Evolutionary conservation across 2,888 invertebrate genomes (phyloP), one percentile per base, ranked within the genome.

Genomic region (Trilocha varians): DNA sequence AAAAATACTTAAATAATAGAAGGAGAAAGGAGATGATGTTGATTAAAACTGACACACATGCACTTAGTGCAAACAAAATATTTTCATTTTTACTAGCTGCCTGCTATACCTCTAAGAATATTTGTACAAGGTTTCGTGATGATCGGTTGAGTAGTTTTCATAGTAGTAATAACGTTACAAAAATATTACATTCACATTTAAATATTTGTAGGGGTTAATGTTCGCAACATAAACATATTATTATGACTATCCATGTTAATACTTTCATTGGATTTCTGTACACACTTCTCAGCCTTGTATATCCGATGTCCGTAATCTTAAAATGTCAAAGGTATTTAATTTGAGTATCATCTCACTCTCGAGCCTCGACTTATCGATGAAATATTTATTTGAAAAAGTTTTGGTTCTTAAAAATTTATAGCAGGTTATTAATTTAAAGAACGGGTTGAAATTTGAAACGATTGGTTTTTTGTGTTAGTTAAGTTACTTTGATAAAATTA

Each of bases 241-340:
- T 25, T 25, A 2, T 16, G 33, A 44, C 2, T 45, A 51, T 78
- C 82, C 69, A 67, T 37, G 57, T 15, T 51, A 69, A 51, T n/a
- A 52, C 68, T 72, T 65, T 65, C 69, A 15, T 44, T 55, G 60
- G 68, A 61, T 72, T 74, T 78, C 72, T 67, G 63, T 50, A 55
- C 55, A 55, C 65, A 70, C 65, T 67, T 70, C 67, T 75, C 68
- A 63, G 70, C 74, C 67, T 65, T 70, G 74, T 77, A 75, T 70
- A 70, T 67, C 56, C 66, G 76, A 76, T 79, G 79, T 77, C 80
- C 72, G 75, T 83, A 82, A 85, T 85, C 84, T 85, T 62, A 59
- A 78, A 78, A 82, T 79, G 83, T 84, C 83, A 80, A 82, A 78
- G 80, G 77, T 79, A 84, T 84, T 85, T 80, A 83, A 83, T 84